Conservation (phyloP, 2,888 invertebrate species). For the Drosophila bunnanda region DNA sequence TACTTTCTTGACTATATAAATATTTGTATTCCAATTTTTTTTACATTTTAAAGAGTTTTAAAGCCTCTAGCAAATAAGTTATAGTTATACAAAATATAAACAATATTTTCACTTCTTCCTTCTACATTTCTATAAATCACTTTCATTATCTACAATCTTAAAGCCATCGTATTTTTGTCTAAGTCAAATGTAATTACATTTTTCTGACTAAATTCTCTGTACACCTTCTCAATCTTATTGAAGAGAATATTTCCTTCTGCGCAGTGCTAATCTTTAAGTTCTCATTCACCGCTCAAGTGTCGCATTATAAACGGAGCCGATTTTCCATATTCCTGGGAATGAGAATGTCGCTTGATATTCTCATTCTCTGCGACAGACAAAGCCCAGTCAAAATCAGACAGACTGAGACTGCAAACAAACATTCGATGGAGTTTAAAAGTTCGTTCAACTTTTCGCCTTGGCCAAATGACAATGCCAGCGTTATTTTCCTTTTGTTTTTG, state of each 20-base stretch:
- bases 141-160: neutral
- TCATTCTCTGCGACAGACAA: slow-evolving; percentile 43
- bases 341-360: slow-evolving; percentile 40
- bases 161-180: neutral
- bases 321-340: slow-evolving; percentile 1
- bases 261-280: slow-evolving; percentile 16
- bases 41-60: too few relatives aligned
- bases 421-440: slow-evolving; percentile 42
- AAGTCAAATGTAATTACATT: neutral
- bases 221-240: neutral
- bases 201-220: neutral
- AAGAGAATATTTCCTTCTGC: neutral
- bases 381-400: slow-evolving; percentile 39
- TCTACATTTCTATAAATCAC: neutral
- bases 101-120: neutral
- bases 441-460: slow-evolving; percentile 46
- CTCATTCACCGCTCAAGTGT: slow-evolving; percentile 26
- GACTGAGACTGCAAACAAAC: slow-evolving; percentile 30
- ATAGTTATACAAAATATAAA: neutral
- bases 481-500: slow-evolving; percentile 33
- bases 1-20: too few relatives aligned
- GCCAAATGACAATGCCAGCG: slow-evolving; percentile 36
- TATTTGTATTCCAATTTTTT: too few relatives aligned
- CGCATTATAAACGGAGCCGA: slow-evolving; percentile 38
- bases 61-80: too few relatives aligned